Percentiles rank a stretch among this genome's conserved stretches.
Evolutionary conservation across 2,113 vertebrate species (phyloP).

Genomic region (Suricata suricatta): DNA sequence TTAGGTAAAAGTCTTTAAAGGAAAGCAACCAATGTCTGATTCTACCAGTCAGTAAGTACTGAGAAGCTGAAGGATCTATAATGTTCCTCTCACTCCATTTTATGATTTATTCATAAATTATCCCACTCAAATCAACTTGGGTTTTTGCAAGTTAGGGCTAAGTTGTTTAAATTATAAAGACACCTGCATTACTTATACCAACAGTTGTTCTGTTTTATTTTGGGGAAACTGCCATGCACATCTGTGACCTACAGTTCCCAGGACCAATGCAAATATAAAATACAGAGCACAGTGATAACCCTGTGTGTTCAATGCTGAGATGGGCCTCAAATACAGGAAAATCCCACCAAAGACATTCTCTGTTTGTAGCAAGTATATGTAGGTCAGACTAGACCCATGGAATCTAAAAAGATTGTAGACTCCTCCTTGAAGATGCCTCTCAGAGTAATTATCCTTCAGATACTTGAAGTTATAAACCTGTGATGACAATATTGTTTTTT

Average conservation of each 20-base stretch:
- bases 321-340: not conserved
- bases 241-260: not conserved
- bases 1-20: not conserved
- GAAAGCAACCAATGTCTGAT: not conserved
- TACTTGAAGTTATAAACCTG: not conserved
- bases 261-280: not conserved
- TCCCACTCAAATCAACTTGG: not conserved
- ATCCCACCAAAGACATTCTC: not conserved
- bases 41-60: not conserved
- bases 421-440: not conserved
- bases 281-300: not conserved
- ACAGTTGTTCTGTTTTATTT: not conserved
- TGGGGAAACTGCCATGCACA: not conserved
- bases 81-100: not conserved
- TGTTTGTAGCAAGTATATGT: not conserved
- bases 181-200: not conserved
- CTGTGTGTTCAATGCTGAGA: not conserved
- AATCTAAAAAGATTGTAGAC: not conserved
- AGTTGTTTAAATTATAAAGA: not conserved
- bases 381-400: not conserved
- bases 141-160: not conserved
- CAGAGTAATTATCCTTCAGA: not conserved
- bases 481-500: not conserved
- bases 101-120: not conserved
- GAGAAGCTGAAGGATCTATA: not conserved